Conservation (phyloP, 37 sponge, comb jelly and placozoan genomes). For the Cladorhizidae sp. region DNA sequence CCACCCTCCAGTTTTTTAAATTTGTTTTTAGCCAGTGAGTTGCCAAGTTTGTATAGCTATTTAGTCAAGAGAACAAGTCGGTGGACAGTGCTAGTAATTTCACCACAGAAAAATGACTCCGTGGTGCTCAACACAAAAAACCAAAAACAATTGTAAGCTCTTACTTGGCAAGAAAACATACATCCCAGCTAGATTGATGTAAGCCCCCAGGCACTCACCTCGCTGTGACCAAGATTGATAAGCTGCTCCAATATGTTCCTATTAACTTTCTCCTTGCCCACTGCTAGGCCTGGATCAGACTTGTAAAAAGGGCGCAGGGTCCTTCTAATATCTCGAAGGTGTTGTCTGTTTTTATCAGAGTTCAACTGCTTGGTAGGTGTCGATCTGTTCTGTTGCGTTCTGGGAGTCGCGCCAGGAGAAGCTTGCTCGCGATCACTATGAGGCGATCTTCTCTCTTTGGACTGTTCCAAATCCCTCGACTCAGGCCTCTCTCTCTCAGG, state of each 20-base stretch:
- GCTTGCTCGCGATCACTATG: slow-evolving; percentile 21
- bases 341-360: slow-evolving; percentile 29
- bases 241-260: slow-evolving; percentile 50
- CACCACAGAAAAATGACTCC: no score
- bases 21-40: no score
- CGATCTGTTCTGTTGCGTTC: slow-evolving; percentile 25
- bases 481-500: background rate
- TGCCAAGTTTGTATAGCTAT: no score
- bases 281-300: slow-evolving; percentile 60
- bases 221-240: slow-evolving; percentile 49
- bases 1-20: no score
- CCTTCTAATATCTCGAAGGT: slow-evolving; percentile 34
- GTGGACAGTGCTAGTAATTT: no score
- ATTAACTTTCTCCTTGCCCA: slow-evolving; percentile 41
- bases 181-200: background rate
- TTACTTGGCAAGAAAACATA: background rate
- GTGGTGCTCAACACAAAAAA: no score
- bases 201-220: slow-evolving; percentile 53
- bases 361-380: slow-evolving; percentile 53
- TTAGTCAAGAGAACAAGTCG: no score
- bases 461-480: background rate
- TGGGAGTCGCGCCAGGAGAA: slow-evolving; percentile 27
- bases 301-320: slow-evolving; percentile 29
- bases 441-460: slow-evolving; percentile 10
- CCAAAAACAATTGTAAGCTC: no score